phyloP scores from a whole-genome alignment of 1,140 invertebrate genomes.

The Drosophila virilis region DNA sequence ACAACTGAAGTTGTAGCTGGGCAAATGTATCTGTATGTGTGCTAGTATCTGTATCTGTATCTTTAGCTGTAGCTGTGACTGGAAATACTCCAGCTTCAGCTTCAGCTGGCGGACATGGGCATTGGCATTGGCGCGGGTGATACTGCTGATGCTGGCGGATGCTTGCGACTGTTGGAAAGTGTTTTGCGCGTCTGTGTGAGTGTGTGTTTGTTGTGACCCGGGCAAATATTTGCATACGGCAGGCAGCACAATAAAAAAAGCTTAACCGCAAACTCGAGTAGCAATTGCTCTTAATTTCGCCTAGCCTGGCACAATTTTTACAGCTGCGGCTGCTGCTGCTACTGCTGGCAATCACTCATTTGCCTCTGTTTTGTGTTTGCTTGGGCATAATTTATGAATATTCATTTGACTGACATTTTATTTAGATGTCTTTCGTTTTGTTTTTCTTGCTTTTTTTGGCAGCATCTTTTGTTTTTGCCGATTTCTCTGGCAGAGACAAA shows the following conservation, averaged over 20 bases:
- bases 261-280: slow-evolving; percentile 68
- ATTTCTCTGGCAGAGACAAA: slow-evolving; percentile 21
- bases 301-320: slow-evolving; percentile 69
- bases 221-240: slow-evolving; percentile 72
- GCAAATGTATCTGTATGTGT: slow-evolving; percentile 15
- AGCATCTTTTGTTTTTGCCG: neutral
- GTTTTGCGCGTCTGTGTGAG: slow-evolving; percentile 23
- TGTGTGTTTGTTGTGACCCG: slow-evolving; percentile 36
- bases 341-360: slow-evolving; percentile 2
- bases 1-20: slow-evolving; percentile 40
- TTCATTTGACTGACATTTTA: slow-evolving; percentile 40
- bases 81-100: slow-evolving; percentile 18
- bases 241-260: slow-evolving; percentile 15
- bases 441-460: neutral
- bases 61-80: slow-evolving; percentile 18
- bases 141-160: slow-evolving; percentile 55
- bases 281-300: slow-evolving; percentile 79
- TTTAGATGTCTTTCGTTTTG: slow-evolving; percentile 1
- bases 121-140: slow-evolving; percentile 66
- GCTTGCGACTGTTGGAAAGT: slow-evolving; percentile 78
- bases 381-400: slow-evolving; percentile 35
- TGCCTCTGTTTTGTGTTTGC: slow-evolving; percentile 3
- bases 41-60: slow-evolving; percentile 20
- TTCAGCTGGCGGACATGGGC: slow-evolving; percentile 50
- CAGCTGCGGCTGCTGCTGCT: slow-evolving; percentile 6